Percentiles rank a stretch among this genome's conserved stretches.
Conservation (phyloP, 1,140 invertebrate genomes). For the Psilanteris sp. region DNA sequence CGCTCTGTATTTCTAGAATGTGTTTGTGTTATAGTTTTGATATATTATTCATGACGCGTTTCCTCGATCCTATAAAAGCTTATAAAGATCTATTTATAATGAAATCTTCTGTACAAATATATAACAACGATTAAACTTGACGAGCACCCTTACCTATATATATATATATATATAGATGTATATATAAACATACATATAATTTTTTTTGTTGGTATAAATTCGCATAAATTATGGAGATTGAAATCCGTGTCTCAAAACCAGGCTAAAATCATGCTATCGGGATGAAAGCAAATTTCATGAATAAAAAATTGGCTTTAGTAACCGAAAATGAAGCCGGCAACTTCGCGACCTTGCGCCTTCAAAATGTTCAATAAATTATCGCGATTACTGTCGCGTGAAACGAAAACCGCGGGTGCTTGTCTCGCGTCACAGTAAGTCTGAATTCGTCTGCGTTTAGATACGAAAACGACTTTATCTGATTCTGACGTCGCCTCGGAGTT, state of each 20-base stretch:
- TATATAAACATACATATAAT: no score
- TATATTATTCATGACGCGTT: constrained; percentile 7
- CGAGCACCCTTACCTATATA: no score
- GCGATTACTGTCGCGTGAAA: constrained; percentile 41
- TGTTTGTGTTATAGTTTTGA: constrained; percentile 2
- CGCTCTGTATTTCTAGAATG: constrained; percentile 11
- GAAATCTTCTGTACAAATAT: background rate
- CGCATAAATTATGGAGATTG: no score
- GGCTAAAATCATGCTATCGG: no score
- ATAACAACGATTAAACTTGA: constrained; percentile 7
- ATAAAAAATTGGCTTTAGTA: background rate
- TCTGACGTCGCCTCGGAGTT: constrained; percentile 51
- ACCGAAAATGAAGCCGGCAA: constrained; percentile 13
- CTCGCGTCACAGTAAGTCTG: constrained; percentile 25
- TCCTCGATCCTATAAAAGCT: background rate
- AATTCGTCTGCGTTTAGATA: constrained; percentile 38
- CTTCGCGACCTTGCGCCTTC: constrained; percentile 9
- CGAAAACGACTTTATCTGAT: constrained; percentile 62
- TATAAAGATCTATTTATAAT: constrained; percentile 5
- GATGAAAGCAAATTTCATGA: background rate
- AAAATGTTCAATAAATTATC: constrained; percentile 35
- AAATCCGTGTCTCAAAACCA: no score
- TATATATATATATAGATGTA: no score
- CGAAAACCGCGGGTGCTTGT: constrained; percentile 36
- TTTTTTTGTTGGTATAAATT: no score